Conservation (phyloP, 2,797 vertebrate genomes). For the Xenops minutus region DNA sequence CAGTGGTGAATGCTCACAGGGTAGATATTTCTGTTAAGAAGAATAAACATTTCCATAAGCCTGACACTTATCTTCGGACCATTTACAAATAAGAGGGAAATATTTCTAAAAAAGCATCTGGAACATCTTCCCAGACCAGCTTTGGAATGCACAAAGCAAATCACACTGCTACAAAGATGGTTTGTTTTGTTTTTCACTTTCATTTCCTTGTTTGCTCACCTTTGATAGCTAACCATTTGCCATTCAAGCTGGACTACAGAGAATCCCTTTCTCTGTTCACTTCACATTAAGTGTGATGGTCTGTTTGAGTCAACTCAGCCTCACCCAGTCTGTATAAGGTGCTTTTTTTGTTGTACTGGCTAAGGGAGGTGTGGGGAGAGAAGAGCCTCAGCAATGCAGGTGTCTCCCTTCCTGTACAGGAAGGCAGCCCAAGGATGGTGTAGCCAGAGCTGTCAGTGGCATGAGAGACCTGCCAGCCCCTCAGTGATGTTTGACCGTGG, state of each 20-base stretch:
- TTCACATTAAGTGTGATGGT: not conserved
- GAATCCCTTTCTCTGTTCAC: not conserved
- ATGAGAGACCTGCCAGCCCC: not conserved
- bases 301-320: not conserved
- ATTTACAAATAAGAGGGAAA: not conserved
- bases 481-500: not conserved
- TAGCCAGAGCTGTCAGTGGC: not conserved
- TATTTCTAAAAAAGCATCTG: not conserved
- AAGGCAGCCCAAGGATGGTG: not conserved
- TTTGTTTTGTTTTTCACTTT: not conserved
- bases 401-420: not conserved
- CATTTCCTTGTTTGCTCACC: not conserved
- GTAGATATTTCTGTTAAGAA: not conserved
- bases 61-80: not conserved
- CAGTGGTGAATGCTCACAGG: not conserved
- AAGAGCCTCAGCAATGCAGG: not conserved
- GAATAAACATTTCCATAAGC: not conserved
- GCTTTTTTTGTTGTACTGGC: not conserved
- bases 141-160: not conserved
- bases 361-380: not conserved
- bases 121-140: not conserved
- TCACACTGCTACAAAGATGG: not conserved
- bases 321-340: not conserved
- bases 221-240: not conserved
- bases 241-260: not conserved